Evolutionary conservation across 2,797 vertebrate genomes (phyloP).

Genomic region (Trematomus bernacchii): DNA sequence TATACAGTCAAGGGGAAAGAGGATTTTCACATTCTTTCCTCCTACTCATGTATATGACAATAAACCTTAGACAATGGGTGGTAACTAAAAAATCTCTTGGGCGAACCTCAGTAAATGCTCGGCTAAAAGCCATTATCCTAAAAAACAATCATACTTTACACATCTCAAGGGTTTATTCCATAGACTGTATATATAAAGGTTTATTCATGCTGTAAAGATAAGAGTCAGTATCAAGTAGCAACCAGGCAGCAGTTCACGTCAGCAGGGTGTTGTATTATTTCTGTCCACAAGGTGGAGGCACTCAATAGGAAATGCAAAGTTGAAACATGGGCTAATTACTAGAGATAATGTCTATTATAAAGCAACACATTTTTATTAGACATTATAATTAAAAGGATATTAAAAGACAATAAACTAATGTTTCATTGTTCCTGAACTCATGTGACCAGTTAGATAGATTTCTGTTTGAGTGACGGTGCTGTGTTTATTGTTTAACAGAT

Average conservation of each 20-base stretch:
- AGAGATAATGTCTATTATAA: neutral
- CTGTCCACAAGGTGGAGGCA: slow-evolving; percentile 72
- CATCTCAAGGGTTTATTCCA: neutral
- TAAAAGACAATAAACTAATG: neutral
- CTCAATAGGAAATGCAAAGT: slow-evolving; percentile 33
- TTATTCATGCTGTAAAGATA: neutral
- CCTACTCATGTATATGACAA: neutral
- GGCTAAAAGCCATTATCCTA: neutral
- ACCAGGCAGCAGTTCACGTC: neutral
- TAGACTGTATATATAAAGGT: too few species aligned
- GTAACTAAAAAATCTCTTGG: neutral
- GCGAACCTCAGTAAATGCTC: neutral
- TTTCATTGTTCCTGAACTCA: too few species aligned
- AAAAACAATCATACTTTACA: neutral
- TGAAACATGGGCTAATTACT: neutral
- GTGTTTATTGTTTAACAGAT: neutral
- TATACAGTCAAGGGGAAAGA: neutral
- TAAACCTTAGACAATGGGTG: neutral
- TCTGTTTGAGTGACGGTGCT: neutral
- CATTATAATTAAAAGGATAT: neutral
- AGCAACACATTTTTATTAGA: neutral
- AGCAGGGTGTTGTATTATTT: slow-evolving; percentile 26
- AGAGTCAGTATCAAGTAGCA: neutral
- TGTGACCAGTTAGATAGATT: neutral
- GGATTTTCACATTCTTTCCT: slow-evolving; percentile 7